Percentiles rank a stretch among this genome's conserved stretches.
These are phyloP conservation scores for Platanista minor DNA, from an alignment of 2,113 vertebrate genomes.

Conservation along the genomic window DNA sequence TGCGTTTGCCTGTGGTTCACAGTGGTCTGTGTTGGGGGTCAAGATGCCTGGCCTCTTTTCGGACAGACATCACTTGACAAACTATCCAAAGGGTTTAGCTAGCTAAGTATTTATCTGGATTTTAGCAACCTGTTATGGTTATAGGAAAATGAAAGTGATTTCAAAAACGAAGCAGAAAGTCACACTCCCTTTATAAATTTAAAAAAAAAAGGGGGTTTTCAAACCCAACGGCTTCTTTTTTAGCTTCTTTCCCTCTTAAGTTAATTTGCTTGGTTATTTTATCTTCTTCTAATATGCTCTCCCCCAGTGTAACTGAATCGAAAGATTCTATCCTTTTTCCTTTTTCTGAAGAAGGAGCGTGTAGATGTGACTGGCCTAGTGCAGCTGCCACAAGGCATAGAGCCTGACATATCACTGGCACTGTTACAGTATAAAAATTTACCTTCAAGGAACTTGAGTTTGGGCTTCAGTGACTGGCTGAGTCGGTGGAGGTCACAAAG, in stretches of 20 bases:
- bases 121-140: constrained; percentile 8
- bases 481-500: not conserved
- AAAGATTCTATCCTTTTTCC: constrained; percentile 48
- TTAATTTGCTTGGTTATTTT: constrained; percentile 69
- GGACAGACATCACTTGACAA: not conserved
- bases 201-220: constrained; percentile 28
- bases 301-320: constrained; percentile 33
- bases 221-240: constrained; percentile 1
- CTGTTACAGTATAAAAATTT: not conserved
- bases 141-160: constrained; percentile 59
- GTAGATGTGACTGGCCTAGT: not conserved
- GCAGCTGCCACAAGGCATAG: not conserved
- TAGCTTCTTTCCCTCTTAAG: constrained; percentile 30
- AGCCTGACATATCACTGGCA: not conserved
- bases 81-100: not conserved
- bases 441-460: not conserved
- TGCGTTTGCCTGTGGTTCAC: not conserved
- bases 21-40: not conserved
- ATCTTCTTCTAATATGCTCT: constrained; percentile 60
- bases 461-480: not conserved
- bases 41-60: not conserved
- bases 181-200: constrained; percentile 45
- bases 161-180: constrained; percentile 66
- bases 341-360: constrained; percentile 43
- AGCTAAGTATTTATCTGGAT: constrained; percentile 40